phyloP scores from a whole-genome alignment of 2,797 vertebrate species.

The Acrocephalus scirpaceus region DNA sequence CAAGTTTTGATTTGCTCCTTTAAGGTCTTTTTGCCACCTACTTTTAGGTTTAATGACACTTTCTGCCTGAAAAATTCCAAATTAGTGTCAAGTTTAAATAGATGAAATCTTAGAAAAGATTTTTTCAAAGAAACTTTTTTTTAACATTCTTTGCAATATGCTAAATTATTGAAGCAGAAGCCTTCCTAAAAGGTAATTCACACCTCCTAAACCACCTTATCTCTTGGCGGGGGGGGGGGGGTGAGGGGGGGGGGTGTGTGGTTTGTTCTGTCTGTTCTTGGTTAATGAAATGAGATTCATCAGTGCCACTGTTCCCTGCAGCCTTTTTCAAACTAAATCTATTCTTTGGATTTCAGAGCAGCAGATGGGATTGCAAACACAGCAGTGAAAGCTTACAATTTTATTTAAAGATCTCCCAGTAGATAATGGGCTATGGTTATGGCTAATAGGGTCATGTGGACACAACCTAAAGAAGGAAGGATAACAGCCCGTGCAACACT shows the following conservation, averaged over 20 bases:
- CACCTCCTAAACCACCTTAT: neutral
- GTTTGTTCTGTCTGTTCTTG: neutral
- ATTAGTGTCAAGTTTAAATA: neutral
- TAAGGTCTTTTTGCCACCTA: neutral
- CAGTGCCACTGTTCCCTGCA: neutral
- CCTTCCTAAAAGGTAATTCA: neutral
- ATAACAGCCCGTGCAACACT: neutral
- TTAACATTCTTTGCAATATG: neutral
- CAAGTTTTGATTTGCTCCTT: neutral
- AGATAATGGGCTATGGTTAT: neutral
- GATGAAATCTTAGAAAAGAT: neutral
- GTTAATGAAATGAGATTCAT: neutral
- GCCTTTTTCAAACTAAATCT: neutral
- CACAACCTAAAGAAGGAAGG: neutral
- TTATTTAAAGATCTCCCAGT: neutral
- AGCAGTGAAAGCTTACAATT: neutral
- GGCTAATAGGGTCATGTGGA: neutral
- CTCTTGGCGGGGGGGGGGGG: accelerated
- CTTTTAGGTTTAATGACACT: neutral
- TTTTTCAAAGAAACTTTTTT: neutral
- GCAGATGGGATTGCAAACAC: neutral
- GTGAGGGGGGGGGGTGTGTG: too few relatives aligned
- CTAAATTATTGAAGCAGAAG: neutral
- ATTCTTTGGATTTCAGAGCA: neutral
- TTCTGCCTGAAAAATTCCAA: neutral